Conservation (phyloP, 2,888 invertebrate genomes). For the Aromia moschata region DNA sequence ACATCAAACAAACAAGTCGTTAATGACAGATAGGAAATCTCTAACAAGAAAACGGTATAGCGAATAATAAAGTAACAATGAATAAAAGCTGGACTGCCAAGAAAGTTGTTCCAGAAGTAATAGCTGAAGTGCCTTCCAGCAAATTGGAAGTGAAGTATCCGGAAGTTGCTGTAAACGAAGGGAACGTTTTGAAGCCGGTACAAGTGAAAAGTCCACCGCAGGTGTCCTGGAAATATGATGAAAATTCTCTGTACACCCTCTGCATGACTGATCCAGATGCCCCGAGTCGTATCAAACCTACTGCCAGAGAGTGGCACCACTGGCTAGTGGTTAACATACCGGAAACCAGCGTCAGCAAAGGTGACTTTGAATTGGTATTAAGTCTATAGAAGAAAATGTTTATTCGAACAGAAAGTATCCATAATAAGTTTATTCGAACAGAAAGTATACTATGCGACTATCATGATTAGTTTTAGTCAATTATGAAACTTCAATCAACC, state of each 20-base stretch:
- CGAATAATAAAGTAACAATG: too few species aligned
- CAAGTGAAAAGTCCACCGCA: constrained; percentile 70
- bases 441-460: too few species aligned
- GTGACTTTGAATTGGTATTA: too few species aligned
- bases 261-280: constrained; percentile 78
- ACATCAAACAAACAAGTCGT: too few species aligned
- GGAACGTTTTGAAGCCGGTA: constrained; percentile 76
- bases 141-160: constrained; percentile 66
- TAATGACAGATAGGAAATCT: too few species aligned
- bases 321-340: constrained; percentile 82
- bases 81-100: constrained; percentile 2
- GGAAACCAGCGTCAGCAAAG: constrained; percentile 68
- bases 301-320: constrained; percentile 80
- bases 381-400: too few species aligned
- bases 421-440: too few species aligned
- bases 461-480: too few species aligned
- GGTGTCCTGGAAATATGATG: constrained; percentile 56
- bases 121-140: constrained; percentile 50
- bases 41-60: too few species aligned
- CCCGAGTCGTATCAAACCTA: constrained; percentile 75
- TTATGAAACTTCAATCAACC: too few species aligned
- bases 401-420: too few species aligned
- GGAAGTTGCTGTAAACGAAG: constrained; percentile 65
- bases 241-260: constrained; percentile 52
- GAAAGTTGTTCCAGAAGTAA: constrained; percentile 19